Evolutionary conservation across 2,113 vertebrate species (phyloP).

Genomic region (Archocentrus centrarchus): DNA sequence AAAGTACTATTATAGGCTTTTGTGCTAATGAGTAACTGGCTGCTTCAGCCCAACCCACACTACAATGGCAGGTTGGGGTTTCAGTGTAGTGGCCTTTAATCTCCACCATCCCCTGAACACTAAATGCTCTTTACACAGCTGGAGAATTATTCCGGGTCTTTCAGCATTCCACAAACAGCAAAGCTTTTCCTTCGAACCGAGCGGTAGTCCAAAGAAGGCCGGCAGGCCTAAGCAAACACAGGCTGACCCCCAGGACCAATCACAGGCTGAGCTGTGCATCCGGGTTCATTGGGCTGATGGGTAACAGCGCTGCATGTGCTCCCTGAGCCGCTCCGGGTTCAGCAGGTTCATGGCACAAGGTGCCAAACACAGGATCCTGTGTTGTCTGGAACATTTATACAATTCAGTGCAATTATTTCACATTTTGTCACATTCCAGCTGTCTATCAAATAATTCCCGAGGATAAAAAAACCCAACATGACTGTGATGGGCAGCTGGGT

Average conservation of each 20-base stretch:
- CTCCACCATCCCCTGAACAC: neutral
- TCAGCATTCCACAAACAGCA: neutral
- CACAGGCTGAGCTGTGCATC: neutral
- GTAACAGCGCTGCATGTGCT: neutral
- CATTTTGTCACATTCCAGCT: neutral
- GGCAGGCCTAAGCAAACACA: neutral
- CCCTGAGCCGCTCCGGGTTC: neutral
- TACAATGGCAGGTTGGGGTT: neutral
- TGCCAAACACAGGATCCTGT: neutral
- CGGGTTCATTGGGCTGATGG: neutral
- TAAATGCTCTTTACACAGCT: neutral
- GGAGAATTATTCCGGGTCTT: neutral
- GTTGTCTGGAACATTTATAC: neutral
- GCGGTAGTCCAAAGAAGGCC: neutral
- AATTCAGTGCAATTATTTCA: neutral
- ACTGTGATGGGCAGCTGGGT: neutral
- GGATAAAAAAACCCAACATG: neutral
- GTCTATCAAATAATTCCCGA: accelerated
- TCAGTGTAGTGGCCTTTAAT: neutral
- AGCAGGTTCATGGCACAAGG: neutral
- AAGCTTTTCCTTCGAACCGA: neutral
- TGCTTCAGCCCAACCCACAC: neutral
- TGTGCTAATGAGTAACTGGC: neutral
- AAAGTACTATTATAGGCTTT: neutral
- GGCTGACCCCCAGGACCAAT: neutral